Evolutionary conservation across 2,113 vertebrate species (phyloP).

Genomic region (Deroptyus accipitrinus): DNA sequence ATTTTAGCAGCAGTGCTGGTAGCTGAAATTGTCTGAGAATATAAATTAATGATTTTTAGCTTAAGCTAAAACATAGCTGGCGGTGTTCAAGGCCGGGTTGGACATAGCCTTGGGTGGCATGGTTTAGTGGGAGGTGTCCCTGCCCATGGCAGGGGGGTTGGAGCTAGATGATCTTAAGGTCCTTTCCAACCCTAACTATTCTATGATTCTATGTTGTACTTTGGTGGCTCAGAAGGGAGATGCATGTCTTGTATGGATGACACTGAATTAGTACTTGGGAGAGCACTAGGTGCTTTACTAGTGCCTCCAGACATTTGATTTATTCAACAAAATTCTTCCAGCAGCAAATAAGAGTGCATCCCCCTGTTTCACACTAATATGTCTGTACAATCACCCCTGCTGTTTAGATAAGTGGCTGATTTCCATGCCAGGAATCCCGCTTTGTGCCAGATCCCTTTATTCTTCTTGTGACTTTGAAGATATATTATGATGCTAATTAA

Average conservation of each 20-base stretch:
- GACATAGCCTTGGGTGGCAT: too few species aligned
- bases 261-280: background rate
- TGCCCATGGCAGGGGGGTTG: too few species aligned
- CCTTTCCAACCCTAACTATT: too few species aligned
- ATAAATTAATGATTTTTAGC: background rate
- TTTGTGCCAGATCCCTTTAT: constrained; percentile 59
- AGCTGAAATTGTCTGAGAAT: background rate
- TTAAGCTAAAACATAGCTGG: background rate
- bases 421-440: constrained; percentile 28
- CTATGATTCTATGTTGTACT: background rate
- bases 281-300: background rate
- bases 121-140: too few species aligned
- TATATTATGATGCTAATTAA: constrained; percentile 61
- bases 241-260: background rate
- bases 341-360: background rate
- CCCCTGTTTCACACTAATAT: constrained; percentile 16
- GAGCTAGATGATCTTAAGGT: too few species aligned
- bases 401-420: constrained; percentile 44
- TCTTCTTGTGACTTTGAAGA: constrained; percentile 45
- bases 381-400: constrained; percentile 24
- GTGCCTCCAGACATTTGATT: background rate
- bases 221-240: background rate
- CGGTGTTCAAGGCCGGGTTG: too few species aligned
- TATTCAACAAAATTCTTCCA: constrained; percentile 26
- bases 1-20: background rate